Evolutionary conservation across 1,140 invertebrate genomes (phyloP).

Genomic region (Drosophila melanica): DNA sequence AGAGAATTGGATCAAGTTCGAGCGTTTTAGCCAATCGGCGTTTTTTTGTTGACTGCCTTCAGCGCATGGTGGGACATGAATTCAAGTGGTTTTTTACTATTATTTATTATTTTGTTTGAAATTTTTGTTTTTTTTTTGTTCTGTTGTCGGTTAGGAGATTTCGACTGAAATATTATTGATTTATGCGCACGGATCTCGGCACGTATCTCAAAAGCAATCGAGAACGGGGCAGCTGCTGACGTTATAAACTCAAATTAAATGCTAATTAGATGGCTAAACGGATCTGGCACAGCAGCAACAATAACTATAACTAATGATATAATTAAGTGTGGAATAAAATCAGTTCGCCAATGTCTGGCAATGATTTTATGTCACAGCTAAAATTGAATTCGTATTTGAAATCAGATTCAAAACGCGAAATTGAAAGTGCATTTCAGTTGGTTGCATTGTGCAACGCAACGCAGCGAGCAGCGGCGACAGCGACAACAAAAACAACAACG

Average conservation of each 20-base stretch:
- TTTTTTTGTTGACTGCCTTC: conserved; percentile 44
- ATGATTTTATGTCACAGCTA: conserved; percentile 35
- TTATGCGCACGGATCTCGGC: conserved; percentile 74
- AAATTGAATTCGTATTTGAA: conserved; percentile 20
- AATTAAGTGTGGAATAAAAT: conserved; percentile 49
- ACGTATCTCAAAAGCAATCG: conserved; percentile 45
- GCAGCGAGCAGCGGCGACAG: conserved; percentile 48
- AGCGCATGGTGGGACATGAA: conserved; percentile 29
- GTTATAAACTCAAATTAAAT: conserved; percentile 60
- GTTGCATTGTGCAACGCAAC: conserved; percentile 70
- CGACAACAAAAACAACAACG: conserved; percentile 49
- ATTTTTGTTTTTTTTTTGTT: background rate
- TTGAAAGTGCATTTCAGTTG: conserved; percentile 52
- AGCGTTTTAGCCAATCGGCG: conserved; percentile 19
- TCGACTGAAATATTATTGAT: conserved; percentile 60
- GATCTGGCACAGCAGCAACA: conserved; percentile 54
- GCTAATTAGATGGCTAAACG: conserved; percentile 65
- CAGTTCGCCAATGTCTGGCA: conserved; percentile 17
- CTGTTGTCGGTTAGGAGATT: background rate
- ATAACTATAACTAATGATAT: conserved; percentile 49
- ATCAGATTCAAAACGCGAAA: conserved; percentile 30
- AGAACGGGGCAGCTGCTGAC: conserved; percentile 37
- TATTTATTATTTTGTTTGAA: background rate
- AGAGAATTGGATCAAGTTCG: conserved; percentile 76
- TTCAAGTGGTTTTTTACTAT: conserved; percentile 17